Evolutionary conservation across 2,888 invertebrate species (phyloP), one percentile per base, ranked within the genome.

Genomic region (Lamellibrachia columna): DNA sequence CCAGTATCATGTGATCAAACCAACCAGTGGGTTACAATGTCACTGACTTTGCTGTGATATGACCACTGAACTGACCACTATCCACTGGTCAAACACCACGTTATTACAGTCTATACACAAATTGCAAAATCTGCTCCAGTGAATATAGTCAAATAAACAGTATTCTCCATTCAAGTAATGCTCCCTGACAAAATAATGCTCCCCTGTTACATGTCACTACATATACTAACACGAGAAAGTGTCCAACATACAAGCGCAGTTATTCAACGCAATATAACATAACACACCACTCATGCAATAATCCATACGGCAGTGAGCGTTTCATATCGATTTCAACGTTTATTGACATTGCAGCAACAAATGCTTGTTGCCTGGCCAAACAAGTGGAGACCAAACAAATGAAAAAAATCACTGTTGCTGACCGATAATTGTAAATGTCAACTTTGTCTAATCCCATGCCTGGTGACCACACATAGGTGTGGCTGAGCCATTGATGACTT

Each of bases 301-400:
- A 75, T 15, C 75, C 22, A 75, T 22, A 75, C 15, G 22, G 22
- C 75, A 75, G 22, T 75, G 22, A n/a, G 75, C 22, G 15, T 75
- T 75, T 75, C 75, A 75, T 22, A 75, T 75, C 75, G 75, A 75
- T 75, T 15, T 15, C 75, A 75, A 75, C 2, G 22, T 75, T 75
- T 75, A 75, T 75, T 75, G 75, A 75, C 22, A 22, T 4, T 6
- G 75, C 22, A 75, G 75, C 75, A 75, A 22, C 3, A 75, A 75
- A 75, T 22, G n/a, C 75, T 75, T 75, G 75, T 75, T 75, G 75
- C 75, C 75, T 15, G 75, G 75, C 75, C 75, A 75, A 75, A 75
- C 22, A 75, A 75, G n/a, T 75, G 75, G 3, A 6, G n/a, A 75
- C 15, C 75, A 75, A 75, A 22, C 22, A 22, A 75, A 75, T 75